Evolutionary conservation across 2,888 invertebrate species (phyloP).

Genomic region (Phania funesta): DNA sequence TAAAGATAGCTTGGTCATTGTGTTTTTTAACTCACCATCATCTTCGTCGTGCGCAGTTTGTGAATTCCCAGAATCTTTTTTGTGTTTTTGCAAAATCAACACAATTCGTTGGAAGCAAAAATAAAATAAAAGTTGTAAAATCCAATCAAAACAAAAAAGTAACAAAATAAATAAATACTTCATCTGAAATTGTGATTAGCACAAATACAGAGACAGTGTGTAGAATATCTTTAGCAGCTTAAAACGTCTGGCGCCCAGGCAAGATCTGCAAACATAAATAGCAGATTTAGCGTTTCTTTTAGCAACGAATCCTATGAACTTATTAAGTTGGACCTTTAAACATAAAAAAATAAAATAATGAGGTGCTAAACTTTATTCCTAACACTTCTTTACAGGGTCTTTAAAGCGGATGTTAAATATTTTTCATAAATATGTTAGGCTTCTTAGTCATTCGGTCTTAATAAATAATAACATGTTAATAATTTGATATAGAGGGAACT

Average conservation of each 20-base stretch:
- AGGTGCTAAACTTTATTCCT: constrained; percentile 40
- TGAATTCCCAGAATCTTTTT: constrained; percentile 51
- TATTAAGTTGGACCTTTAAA: constrained; percentile 7
- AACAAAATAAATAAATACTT: constrained; percentile 12
- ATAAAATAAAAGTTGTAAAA: constrained; percentile 19
- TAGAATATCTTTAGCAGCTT: constrained; percentile 56
- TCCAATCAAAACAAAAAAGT: constrained; percentile 14
- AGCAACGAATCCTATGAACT: constrained; percentile 21
- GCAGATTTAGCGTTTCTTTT: not conserved
- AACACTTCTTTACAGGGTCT: not conserved
- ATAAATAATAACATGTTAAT: too few species aligned
- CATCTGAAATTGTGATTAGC: constrained; percentile 55
- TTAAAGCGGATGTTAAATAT: not conserved
- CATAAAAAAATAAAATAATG: constrained; percentile 40
- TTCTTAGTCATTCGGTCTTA: too few species aligned
- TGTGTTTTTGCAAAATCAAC: constrained; percentile 53
- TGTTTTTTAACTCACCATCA: constrained; percentile 26
- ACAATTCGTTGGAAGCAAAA: constrained; percentile 15
- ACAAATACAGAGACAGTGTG: constrained; percentile 18
- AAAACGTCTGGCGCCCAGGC: constrained; percentile 60
- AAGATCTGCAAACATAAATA: constrained; percentile 22
- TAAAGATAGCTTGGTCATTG: constrained; percentile 27
- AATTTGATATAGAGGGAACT: too few species aligned
- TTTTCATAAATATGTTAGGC: too few species aligned
- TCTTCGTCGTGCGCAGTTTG: constrained; percentile 29